Conservation (phyloP, 2,113 vertebrate genomes). For the Podarcis muralis region DNA sequence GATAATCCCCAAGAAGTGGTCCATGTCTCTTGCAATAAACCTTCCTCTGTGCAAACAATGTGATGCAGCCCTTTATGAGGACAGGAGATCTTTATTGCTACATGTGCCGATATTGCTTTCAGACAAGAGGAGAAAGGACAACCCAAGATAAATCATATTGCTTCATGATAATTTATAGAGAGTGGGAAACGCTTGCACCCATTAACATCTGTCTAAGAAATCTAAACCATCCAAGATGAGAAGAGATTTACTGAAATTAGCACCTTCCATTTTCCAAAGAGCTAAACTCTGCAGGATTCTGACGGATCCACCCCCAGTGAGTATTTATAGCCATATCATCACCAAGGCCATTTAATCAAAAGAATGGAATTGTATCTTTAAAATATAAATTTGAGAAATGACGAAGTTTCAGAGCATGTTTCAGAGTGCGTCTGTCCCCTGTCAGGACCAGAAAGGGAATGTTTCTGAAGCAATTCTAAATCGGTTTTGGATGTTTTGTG, state of each 20-base stretch:
- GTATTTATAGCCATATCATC: background rate
- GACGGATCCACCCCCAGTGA: background rate
- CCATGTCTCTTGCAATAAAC: slow-evolving; percentile 1
- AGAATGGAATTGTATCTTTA: background rate
- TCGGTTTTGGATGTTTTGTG: background rate
- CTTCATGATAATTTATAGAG: background rate
- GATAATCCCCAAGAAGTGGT: background rate
- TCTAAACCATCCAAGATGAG: background rate
- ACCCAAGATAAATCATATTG: background rate
- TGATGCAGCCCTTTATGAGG: background rate
- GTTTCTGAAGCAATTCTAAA: background rate
- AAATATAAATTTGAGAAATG: slow-evolving; percentile 7
- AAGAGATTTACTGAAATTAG: slow-evolving; percentile 29
- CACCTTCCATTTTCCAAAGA: background rate
- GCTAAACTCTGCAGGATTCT: background rate
- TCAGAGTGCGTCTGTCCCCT: background rate
- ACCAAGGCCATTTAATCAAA: background rate
- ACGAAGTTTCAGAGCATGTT: background rate
- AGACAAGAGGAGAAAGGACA: slow-evolving; percentile 19
- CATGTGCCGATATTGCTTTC: background rate
- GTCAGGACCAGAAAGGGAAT: background rate
- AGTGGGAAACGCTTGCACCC: background rate
- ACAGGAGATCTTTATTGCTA: background rate
- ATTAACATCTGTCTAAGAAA: slow-evolving; percentile 13
- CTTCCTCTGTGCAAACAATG: background rate